phyloP scores from a whole-genome alignment of 1,140 invertebrate species.

The Tigriopus japonicus region DNA sequence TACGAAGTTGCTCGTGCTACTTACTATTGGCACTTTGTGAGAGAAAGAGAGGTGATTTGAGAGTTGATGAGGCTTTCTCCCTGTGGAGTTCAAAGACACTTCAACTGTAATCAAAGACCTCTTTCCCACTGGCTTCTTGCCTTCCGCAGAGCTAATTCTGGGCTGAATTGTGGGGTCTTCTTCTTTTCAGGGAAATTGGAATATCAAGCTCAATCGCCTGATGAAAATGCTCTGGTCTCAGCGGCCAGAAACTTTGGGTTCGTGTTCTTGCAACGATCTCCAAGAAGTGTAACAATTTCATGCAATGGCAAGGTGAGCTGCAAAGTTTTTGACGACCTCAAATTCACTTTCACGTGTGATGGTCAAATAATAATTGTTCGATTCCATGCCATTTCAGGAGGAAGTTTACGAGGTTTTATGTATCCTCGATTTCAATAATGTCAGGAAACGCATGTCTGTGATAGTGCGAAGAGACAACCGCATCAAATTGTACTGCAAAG shows the following conservation, averaged over 20 bases:
- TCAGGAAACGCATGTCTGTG: slow-evolving; percentile 96
- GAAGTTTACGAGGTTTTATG: slow-evolving; percentile 87
- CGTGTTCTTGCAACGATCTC: slow-evolving; percentile 82
- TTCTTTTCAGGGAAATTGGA: slow-evolving; percentile 32
- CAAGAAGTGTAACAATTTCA: slow-evolving; percentile 75
- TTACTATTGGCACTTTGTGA: too few relatives aligned
- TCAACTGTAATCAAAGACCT: too few relatives aligned
- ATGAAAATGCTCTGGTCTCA: slow-evolving; percentile 88
- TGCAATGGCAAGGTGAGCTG: slow-evolving; percentile 1
- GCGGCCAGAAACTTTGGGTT: slow-evolving; percentile 96
- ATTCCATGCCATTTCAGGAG: slow-evolving; percentile 49
- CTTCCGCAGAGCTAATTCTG: too few relatives aligned
- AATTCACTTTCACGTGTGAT: too few relatives aligned
- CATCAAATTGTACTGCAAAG: slow-evolving; percentile 81
- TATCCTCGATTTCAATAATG: slow-evolving; percentile 98
- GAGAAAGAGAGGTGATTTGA: too few relatives aligned
- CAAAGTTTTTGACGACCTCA: too few relatives aligned
- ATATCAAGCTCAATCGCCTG: slow-evolving; percentile 85
- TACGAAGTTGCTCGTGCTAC: too few relatives aligned
- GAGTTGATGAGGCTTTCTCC: too few relatives aligned
- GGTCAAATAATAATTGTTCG: slow-evolving; percentile 15
- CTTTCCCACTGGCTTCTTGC: too few relatives aligned
- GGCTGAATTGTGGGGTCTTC: too few relatives aligned
- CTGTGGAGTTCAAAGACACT: too few relatives aligned
- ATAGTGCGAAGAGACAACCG: slow-evolving; percentile 69